Percentiles rank a stretch among this genome's conserved stretches.
These are phyloP conservation scores for Neelides folsomi DNA, from an alignment of 2,888 invertebrate genomes.

Conservation along the genomic window DNA sequence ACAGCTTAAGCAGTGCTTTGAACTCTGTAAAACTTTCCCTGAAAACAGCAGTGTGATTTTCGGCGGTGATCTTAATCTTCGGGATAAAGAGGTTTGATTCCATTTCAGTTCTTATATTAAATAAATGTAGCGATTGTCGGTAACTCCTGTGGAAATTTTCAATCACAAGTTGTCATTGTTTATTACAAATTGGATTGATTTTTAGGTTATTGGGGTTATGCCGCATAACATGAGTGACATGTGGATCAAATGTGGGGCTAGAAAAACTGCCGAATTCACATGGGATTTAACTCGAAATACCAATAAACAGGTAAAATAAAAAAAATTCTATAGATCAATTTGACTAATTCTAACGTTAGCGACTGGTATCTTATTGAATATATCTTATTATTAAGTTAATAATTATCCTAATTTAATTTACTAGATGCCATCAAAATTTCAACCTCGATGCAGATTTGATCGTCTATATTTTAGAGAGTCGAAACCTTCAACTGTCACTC, in stretches of 20 bases:
- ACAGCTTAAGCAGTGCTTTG: conserved; percentile 40
- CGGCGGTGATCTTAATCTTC: conserved; percentile 48
- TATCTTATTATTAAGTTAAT: not conserved
- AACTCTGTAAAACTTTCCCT: conserved; percentile 25
- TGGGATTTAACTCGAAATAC: conserved; percentile 48
- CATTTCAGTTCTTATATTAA: no score
- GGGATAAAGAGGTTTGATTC: conserved; percentile 45
- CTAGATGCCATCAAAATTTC: conserved; percentile 36
- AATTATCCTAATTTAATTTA: not conserved
- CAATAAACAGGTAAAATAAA: conserved; percentile 37
- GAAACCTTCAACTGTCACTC: conserved; percentile 34
- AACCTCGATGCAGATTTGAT: conserved; percentile 44
- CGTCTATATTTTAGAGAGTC: conserved; percentile 40
- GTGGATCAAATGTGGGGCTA: conserved; percentile 45
- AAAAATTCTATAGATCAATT: conserved; percentile 1
- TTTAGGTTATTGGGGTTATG: conserved; percentile 37
- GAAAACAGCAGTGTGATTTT: conserved; percentile 40
- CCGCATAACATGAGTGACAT: conserved; percentile 41
- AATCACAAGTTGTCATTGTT: not conserved
- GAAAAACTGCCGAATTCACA: conserved; percentile 43
- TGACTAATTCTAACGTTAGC: no score
- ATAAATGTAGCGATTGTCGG: no score
- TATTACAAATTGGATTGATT: conserved; percentile 27
- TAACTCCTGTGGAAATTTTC: not conserved
- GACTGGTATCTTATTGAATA: not conserved